Evolutionary conservation across 1,140 invertebrate genomes (phyloP).

Genomic region (Meloidogyne chitwoodi): DNA sequence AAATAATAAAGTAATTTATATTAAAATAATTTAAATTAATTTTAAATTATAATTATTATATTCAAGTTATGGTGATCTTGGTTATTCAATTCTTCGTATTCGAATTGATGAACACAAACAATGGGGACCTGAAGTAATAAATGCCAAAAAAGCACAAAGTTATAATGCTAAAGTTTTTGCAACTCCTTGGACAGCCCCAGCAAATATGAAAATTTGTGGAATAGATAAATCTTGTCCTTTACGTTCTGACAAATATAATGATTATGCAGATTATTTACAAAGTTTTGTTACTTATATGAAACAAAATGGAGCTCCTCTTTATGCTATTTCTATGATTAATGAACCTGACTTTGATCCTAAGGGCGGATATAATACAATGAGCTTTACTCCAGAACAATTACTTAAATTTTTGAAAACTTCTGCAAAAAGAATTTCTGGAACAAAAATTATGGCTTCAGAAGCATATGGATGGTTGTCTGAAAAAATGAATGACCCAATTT

Average conservation of each 20-base stretch:
- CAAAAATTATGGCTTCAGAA: neutral
- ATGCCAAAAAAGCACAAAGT: neutral
- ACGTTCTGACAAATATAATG: neutral
- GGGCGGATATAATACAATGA: neutral
- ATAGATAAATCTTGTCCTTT: neutral
- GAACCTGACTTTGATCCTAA: neutral
- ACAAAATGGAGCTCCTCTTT: neutral
- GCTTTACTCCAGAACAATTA: neutral
- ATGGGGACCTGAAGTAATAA: neutral
- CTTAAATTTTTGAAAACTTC: neutral
- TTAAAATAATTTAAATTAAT: too few species aligned
- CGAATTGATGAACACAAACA: neutral
- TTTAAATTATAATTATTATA: neutral
- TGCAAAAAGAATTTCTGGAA: neutral
- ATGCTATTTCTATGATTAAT: neutral
- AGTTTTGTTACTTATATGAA: neutral
- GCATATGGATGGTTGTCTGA: neutral
- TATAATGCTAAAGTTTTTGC: neutral
- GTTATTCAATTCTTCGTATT: neutral
- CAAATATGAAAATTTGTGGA: neutral
- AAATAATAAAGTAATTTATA: too few species aligned
- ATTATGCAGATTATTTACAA: neutral
- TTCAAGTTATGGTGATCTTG: neutral
- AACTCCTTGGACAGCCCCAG: neutral
- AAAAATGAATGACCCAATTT: too few species aligned